Evolutionary conservation across 1,140 invertebrate species (phyloP).

Genomic region (Scaptomyza montana): DNA sequence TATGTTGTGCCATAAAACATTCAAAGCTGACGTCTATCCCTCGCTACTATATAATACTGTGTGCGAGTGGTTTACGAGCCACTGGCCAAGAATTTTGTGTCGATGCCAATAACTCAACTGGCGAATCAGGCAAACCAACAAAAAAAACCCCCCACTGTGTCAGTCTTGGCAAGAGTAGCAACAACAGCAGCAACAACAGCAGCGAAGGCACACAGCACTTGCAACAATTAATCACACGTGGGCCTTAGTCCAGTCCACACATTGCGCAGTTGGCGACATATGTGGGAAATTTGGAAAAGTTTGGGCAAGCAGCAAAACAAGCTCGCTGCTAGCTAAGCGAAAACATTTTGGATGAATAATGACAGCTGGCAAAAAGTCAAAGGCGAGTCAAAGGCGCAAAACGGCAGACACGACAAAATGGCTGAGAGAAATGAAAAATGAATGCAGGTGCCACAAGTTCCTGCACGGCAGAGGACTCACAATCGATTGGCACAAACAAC

Average conservation of each 20-base stretch:
- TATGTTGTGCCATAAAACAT: conserved; percentile 29
- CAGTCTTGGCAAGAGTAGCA: conserved; percentile 3
- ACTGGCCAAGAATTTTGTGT: conserved; percentile 58
- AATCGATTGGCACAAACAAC: conserved; percentile 60
- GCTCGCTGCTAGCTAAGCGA: conserved; percentile 49
- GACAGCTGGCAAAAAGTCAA: conserved; percentile 81
- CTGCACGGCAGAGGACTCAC: not conserved
- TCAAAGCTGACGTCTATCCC: conserved; percentile 14
- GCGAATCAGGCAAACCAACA: not conserved
- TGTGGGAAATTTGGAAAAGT: conserved; percentile 72
- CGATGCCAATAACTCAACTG: conserved; percentile 64
- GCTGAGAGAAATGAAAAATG: conserved; percentile 71
- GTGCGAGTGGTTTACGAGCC: conserved; percentile 56
- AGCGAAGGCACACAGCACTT: conserved; percentile 14
- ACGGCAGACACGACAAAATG: conserved; percentile 57
- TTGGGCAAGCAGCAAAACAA: conserved; percentile 22
- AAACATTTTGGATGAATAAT: conserved; percentile 80
- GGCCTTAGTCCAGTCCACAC: conserved; percentile 31
- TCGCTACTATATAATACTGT: conserved; percentile 11
- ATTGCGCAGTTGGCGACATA: conserved; percentile 61
- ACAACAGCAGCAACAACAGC: conserved; percentile 12
- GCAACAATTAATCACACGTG: conserved; percentile 73
- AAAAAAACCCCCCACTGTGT: not conserved
- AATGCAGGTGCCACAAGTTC: conserved; percentile 68
- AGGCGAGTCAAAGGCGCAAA: conserved; percentile 79